These are phyloP conservation scores for Drosophila neocordata DNA, from an alignment of 1,140 invertebrate genomes.

Conservation along the genomic window DNA sequence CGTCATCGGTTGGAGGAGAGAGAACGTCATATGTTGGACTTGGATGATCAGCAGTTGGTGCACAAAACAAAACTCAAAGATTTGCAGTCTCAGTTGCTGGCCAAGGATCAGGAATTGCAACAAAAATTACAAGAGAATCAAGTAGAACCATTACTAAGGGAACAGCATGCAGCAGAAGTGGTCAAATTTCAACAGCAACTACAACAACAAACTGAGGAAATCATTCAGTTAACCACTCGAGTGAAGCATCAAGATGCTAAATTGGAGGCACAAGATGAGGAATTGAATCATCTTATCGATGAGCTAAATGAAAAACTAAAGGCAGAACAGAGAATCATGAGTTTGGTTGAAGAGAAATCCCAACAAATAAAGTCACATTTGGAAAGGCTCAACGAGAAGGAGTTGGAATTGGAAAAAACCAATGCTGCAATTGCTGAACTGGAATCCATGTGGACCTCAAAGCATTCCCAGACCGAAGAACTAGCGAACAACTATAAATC, in stretches of 20 bases:
- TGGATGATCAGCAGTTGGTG: constrained; percentile 19
- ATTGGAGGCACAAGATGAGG: not conserved
- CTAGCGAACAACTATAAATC: not conserved
- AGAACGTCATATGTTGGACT: constrained; percentile 44
- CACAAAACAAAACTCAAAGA: constrained; percentile 7
- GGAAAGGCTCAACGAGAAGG: not conserved
- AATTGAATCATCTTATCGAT: not conserved
- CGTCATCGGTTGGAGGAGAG: constrained; percentile 83
- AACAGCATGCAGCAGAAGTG: not conserved
- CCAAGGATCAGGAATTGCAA: constrained; percentile 14
- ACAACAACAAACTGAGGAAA: not conserved
- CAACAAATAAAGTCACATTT: constrained; percentile 2
- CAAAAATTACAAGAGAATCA: not conserved
- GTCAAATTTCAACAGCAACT: not conserved
- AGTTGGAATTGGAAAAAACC: constrained; percentile 4
- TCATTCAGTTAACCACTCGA: not conserved
- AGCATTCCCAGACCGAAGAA: not conserved
- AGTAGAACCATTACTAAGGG: not conserved
- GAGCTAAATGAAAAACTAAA: not conserved
- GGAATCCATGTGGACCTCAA: not conserved
- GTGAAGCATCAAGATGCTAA: not conserved
- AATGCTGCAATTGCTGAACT: not conserved
- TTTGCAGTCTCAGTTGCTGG: constrained; percentile 5
- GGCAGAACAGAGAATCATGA: not conserved
- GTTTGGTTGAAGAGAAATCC: constrained; percentile 1